phyloP scores from a whole-genome alignment of 53 echinoderm and acorn worm genomes.

The Temnopleurus reevesii region DNA sequence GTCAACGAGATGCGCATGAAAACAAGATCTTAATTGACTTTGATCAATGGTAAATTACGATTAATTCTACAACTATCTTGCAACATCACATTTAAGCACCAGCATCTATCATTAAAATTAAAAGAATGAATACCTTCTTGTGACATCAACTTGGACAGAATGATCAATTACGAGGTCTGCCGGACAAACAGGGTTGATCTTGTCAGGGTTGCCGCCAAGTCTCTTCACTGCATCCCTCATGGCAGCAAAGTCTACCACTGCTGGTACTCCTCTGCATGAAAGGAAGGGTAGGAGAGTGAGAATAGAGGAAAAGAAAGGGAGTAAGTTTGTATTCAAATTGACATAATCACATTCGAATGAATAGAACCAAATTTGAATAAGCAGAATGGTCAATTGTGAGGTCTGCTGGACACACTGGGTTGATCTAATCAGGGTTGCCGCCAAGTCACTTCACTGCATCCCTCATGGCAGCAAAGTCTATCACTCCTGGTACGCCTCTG shows the following conservation, averaged over 20 bases:
- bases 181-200: constrained; percentile 95
- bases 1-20: no score
- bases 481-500: constrained; percentile 97
- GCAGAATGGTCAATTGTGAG: constrained; percentile 97
- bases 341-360: no score
- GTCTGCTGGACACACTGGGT: constrained; percentile 94
- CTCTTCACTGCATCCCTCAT: constrained; percentile 99
- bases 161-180: constrained; percentile 98
- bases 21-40: no score
- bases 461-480: constrained; percentile 99
- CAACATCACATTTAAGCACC: no score
- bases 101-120: no score
- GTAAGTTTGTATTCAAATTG: no score
- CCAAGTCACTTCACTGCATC: constrained; percentile 97
- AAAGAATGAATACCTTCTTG: constrained; percentile 96
- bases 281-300: neutral
- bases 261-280: constrained; percentile 85
- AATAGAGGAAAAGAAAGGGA: neutral
- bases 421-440: constrained; percentile 91
- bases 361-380: no score
- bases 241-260: constrained; percentile 98
- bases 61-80: no score
- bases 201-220: constrained; percentile 88
- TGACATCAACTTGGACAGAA: constrained; percentile 96
- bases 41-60: no score